These are phyloP conservation scores for Edolisoma coerulescens DNA, from an alignment of 2,113 vertebrate genomes.

Conservation along the genomic window DNA sequence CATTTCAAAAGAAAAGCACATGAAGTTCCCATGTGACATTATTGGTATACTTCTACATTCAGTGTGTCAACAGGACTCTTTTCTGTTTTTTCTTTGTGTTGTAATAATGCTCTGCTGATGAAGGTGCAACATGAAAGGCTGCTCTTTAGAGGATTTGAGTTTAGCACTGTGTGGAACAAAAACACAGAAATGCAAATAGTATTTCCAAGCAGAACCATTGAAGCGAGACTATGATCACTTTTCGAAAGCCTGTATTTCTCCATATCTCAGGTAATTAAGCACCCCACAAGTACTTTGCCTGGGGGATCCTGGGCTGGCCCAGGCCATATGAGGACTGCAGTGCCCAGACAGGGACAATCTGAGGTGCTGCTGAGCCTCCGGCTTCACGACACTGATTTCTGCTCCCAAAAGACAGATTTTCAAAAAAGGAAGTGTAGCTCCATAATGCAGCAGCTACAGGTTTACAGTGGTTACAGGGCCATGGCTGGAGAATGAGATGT, in stretches of 20 bases:
- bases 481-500: neutral
- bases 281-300: neutral
- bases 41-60: neutral
- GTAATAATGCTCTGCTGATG: neutral
- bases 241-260: neutral
- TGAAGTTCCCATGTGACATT: neutral
- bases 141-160: neutral
- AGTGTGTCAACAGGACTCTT: neutral
- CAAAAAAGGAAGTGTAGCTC: neutral
- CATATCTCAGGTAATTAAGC: neutral
- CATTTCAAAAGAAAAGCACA: neutral
- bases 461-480: neutral
- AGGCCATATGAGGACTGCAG: accelerated
- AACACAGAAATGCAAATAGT: neutral
- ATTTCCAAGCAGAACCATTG: neutral
- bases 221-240: neutral
- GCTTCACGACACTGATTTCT: neutral
- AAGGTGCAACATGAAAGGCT: neutral
- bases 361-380: neutral
- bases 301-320: neutral
- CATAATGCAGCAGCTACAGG: neutral
- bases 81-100: neutral
- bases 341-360: neutral
- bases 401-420: neutral
- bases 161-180: neutral